Conservation (phyloP, 2,888 invertebrate species). For the Anodontia alba region DNA sequence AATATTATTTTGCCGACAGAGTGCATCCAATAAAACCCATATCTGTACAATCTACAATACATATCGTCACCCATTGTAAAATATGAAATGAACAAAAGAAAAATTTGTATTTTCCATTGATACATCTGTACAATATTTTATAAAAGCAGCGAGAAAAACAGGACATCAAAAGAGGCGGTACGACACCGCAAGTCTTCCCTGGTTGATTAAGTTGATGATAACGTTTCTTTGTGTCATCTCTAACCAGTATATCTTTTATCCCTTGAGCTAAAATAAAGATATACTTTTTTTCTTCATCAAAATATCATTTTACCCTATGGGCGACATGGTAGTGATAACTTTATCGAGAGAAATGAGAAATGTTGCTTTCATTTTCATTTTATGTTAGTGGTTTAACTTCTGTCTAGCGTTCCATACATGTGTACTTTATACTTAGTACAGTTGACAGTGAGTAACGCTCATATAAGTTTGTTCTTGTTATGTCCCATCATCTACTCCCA, state of each 20-base stretch:
- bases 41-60: neutral
- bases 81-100: slow-evolving; percentile 16
- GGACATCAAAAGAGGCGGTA: slow-evolving; percentile 7
- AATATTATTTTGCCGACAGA: neutral
- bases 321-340: slow-evolving; percentile 6
- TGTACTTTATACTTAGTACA: no score
- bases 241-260: neutral
- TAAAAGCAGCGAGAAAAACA: neutral
- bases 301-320: neutral
- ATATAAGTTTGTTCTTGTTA: no score
- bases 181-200: neutral
- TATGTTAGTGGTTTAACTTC: no score
- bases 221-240: neutral
- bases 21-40: slow-evolving; percentile 1
- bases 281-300: neutral
- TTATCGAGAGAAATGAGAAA: neutral
- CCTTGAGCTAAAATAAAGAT: neutral
- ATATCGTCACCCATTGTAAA: slow-evolving; percentile 1
- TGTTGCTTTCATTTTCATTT: no score
- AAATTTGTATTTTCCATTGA: slow-evolving; percentile 16
- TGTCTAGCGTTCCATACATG: no score
- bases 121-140: neutral
- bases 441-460: no score
- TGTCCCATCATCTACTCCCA: no score
- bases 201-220: slow-evolving; percentile 8